Evolutionary conservation across 92 coral and sea anemone species (phyloP).

Genomic region (Parazoanthus darwini): DNA sequence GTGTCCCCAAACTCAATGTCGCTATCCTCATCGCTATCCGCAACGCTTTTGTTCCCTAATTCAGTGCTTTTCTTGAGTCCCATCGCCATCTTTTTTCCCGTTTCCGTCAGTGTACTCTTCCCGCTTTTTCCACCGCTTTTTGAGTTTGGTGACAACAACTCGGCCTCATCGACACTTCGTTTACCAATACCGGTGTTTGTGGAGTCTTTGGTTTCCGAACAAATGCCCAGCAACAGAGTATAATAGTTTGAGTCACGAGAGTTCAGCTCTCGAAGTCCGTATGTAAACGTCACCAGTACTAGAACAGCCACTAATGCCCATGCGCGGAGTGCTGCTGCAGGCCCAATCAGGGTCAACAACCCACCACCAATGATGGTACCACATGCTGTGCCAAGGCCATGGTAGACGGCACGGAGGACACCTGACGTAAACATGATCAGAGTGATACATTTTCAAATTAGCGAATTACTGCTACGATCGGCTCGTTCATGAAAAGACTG

Average conservation of each 20-base stretch:
- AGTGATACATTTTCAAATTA: neutral
- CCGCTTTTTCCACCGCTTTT: slow-evolving; percentile 21
- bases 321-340: slow-evolving; percentile 75
- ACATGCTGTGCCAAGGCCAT: slow-evolving; percentile 74
- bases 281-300: slow-evolving; percentile 58
- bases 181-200: neutral
- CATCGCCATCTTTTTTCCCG: neutral
- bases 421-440: slow-evolving; percentile 47
- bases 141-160: slow-evolving; percentile 9
- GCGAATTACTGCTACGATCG: no score
- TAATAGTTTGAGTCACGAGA: slow-evolving; percentile 66
- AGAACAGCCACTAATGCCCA: slow-evolving; percentile 69
- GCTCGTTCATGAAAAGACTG: no score
- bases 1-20: neutral
- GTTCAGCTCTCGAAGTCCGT: slow-evolving; percentile 71
- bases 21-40: slow-evolving; percentile 22
- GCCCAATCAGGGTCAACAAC: slow-evolving; percentile 63
- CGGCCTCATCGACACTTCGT: neutral
- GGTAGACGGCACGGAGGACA: slow-evolving; percentile 72
- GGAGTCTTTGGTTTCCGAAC: slow-evolving; percentile 14
- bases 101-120: neutral
- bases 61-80: neutral
- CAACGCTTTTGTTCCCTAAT: neutral
- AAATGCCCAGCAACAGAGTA: slow-evolving; percentile 53
- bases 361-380: slow-evolving; percentile 71